phyloP scores from a whole-genome alignment of 2,113 vertebrate genomes.

The Cyprichromis sp. region DNA sequence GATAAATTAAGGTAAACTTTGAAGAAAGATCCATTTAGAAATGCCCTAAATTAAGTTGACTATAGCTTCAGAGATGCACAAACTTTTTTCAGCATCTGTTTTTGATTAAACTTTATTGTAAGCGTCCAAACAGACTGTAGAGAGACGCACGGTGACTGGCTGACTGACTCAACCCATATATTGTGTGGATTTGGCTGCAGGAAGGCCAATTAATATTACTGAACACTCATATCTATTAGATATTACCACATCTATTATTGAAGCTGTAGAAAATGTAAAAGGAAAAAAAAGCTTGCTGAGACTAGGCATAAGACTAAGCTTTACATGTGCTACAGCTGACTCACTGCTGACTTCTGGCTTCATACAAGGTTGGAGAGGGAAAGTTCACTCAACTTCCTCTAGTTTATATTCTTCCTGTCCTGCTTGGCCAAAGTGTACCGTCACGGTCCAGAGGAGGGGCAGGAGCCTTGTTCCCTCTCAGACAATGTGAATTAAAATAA shows the following conservation, averaged over 20 bases:
- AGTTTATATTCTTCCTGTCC: background rate
- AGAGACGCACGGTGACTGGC: background rate
- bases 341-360: background rate
- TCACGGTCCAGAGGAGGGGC: background rate
- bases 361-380: rapidly evolving
- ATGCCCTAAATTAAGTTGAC: background rate
- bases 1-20: background rate
- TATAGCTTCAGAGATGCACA: background rate
- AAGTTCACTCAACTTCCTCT: background rate
- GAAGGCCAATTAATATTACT: background rate
- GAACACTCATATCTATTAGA: background rate
- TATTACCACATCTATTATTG: background rate
- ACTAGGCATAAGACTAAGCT: background rate
- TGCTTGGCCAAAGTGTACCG: background rate
- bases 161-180: rapidly evolving
- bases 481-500: background rate
- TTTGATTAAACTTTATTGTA: rapidly evolving
- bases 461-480: background rate
- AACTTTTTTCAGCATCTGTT: rapidly evolving
- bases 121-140: background rate
- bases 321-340: background rate
- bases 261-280: background rate
- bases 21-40: background rate
- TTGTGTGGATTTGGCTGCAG: background rate
- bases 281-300: background rate